Conservation (phyloP, 2,888 invertebrate genomes). For the Taphrorychus bicolor region DNA sequence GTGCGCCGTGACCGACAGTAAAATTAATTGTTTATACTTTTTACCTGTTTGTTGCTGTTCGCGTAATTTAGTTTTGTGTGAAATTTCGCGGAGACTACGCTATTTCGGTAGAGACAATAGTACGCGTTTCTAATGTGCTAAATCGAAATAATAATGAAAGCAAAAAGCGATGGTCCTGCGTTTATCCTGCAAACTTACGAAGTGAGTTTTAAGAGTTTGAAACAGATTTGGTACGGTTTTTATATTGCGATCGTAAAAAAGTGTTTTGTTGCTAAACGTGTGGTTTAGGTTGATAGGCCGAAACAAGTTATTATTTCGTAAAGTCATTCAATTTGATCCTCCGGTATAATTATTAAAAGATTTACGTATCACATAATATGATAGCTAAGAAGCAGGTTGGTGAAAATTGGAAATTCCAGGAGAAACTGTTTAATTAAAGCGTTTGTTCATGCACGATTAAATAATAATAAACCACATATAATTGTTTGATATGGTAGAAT, state of each 20-base stretch:
- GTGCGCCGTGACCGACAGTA: background rate
- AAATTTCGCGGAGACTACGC: constrained; percentile 25
- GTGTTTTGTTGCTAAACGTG: too few species aligned
- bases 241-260: too few species aligned
- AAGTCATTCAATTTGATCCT: too few species aligned
- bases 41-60: constrained; percentile 32
- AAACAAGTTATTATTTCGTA: too few species aligned
- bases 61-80: constrained; percentile 27
- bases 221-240: too few species aligned
- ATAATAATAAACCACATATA: too few species aligned
- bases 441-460: background rate
- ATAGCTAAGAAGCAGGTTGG: background rate
- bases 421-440: background rate
- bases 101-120: background rate
- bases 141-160: constrained; percentile 29
- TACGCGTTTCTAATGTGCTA: background rate
- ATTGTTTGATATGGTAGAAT: too few species aligned
- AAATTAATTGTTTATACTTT: constrained; percentile 41
- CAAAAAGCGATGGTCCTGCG: constrained; percentile 59
- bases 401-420: too few species aligned
- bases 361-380: too few species aligned
- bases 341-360: too few species aligned
- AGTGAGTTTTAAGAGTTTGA: too few species aligned
- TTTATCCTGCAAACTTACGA: constrained; percentile 68
- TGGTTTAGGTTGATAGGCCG: too few species aligned